phyloP scores from a whole-genome alignment of 2,797 vertebrate genomes.

The Sarcophilus harrisii region DNA sequence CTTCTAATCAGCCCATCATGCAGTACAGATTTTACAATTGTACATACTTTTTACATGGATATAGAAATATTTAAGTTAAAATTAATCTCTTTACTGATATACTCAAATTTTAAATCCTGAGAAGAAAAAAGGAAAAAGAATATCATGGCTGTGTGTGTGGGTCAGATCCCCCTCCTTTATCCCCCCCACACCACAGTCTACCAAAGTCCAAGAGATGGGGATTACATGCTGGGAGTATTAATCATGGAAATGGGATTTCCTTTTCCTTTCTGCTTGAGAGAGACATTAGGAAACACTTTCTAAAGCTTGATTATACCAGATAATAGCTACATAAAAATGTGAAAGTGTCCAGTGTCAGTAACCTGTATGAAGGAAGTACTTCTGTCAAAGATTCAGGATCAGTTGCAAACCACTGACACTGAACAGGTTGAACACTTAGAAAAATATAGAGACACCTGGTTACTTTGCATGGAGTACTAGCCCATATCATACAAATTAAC shows the following conservation, averaged over 20 bases:
- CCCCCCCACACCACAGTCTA: constrained; percentile 75
- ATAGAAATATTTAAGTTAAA: constrained; percentile 90
- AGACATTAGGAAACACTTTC: constrained; percentile 56
- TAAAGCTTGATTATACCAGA: constrained; percentile 46
- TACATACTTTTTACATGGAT: constrained; percentile 90
- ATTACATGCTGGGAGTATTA: constrained; percentile 82
- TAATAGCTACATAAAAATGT: constrained; percentile 61
- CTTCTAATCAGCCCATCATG: constrained; percentile 85
- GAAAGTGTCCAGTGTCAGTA: constrained; percentile 60
- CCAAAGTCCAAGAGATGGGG: constrained; percentile 76
- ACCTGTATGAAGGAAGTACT: constrained; percentile 54
- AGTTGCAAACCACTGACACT: constrained; percentile 3
- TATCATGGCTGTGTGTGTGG: constrained; percentile 71
- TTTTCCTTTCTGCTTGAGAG: constrained; percentile 68
- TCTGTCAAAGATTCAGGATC: constrained; percentile 38
- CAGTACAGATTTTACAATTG: constrained; percentile 89
- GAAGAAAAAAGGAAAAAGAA: constrained; percentile 85
- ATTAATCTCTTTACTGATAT: constrained; percentile 90
- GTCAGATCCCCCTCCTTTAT: background rate
- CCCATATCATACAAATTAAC: background rate
- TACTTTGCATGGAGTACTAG: constrained; percentile 10
- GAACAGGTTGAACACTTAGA: constrained; percentile 42
- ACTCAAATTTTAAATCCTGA: constrained; percentile 93
- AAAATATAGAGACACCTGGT: constrained; percentile 26
- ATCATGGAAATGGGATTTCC: constrained; percentile 61